Percentiles rank a stretch among this genome's conserved stretches.
Evolutionary conservation across 2,113 vertebrate species (phyloP).

Genomic region (Cavia aperea): DNA sequence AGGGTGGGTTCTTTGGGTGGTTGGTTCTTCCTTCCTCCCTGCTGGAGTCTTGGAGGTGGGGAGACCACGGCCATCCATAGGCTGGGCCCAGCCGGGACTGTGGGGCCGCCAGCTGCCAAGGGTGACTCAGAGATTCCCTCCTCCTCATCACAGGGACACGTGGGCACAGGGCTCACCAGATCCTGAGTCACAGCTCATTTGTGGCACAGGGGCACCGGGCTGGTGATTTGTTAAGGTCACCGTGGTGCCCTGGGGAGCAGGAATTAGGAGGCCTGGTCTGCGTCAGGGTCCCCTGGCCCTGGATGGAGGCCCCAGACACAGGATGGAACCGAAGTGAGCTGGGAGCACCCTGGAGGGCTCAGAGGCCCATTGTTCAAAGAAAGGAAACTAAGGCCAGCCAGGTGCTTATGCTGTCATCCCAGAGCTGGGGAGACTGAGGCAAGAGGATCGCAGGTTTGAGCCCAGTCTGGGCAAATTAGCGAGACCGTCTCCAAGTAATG

Average conservation of each 20-base stretch:
- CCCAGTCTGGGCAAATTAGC: not conserved
- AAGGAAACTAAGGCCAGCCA: not conserved
- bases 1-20: too few species aligned
- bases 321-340: not conserved
- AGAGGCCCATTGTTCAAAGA: not conserved
- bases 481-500: not conserved
- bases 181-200: not conserved
- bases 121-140: not conserved
- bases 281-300: not conserved
- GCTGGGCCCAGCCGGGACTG: not conserved
- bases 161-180: not conserved
- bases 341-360: not conserved
- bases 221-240: not conserved
- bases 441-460: not conserved
- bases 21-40: not conserved
- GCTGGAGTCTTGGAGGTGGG: fast-evolving
- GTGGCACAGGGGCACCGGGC: not conserved
- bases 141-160: not conserved
- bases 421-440: not conserved
- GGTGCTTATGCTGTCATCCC: not conserved
- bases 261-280: not conserved
- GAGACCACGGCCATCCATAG: not conserved
- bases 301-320: fast-evolving
- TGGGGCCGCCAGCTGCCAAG: not conserved
- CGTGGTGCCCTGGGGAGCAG: not conserved